phyloP scores from a whole-genome alignment of 2,797 vertebrate genomes.

The Hirundo rustica region DNA sequence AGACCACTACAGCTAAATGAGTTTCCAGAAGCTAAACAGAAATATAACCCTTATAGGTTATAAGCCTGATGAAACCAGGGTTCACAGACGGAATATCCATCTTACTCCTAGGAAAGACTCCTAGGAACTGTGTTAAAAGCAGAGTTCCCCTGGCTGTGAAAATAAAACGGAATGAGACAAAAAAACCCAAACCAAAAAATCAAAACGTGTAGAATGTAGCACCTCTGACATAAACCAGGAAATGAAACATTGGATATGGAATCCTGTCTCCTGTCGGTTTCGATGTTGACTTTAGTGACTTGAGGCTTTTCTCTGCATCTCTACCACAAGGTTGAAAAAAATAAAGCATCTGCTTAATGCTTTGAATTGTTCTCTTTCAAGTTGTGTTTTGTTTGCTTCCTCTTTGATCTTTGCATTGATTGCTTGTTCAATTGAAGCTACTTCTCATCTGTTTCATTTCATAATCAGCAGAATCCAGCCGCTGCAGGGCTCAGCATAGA shows the following conservation, averaged over 20 bases:
- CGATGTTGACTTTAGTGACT: neutral
- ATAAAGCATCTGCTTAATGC: neutral
- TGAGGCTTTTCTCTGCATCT: neutral
- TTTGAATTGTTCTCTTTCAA: conserved; percentile 18
- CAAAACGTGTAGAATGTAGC: neutral
- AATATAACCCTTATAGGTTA: neutral
- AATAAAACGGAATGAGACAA: neutral
- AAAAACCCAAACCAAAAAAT: neutral
- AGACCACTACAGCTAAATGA: neutral
- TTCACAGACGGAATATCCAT: neutral
- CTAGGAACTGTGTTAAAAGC: neutral
- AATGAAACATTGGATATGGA: neutral
- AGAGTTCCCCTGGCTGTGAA: neutral
- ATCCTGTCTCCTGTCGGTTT: neutral
- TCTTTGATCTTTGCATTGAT: conserved; percentile 31
- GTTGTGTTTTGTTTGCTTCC: neutral
- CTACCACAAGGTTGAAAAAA: neutral
- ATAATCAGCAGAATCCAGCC: neutral
- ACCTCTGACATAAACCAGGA: neutral
- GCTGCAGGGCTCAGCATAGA: accelerated
- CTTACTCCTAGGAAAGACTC: neutral
- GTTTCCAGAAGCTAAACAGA: neutral
- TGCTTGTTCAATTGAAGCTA: neutral
- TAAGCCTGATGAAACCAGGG: neutral
- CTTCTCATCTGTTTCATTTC: neutral